Conservation (phyloP, 2,888 invertebrate species). For the Aspidapion aeneum region DNA sequence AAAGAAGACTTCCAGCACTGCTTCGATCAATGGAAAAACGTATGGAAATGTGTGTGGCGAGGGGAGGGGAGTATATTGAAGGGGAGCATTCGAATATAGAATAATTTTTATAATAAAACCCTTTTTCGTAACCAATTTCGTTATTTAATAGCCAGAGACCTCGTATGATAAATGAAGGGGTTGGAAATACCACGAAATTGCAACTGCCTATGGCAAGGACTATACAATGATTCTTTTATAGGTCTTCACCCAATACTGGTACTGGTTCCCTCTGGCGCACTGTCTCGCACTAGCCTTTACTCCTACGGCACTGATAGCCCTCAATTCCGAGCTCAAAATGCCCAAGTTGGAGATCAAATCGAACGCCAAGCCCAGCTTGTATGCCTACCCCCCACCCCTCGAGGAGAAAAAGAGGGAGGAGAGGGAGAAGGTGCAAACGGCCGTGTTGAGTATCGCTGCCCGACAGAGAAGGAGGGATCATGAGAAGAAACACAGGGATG, state of each 20-base stretch:
- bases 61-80: too few species aligned
- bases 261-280: conserved; percentile 98
- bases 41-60: too few species aligned
- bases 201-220: too few species aligned
- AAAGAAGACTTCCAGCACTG: too few species aligned
- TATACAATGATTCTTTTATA: background rate
- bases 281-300: conserved; percentile 94
- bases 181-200: too few species aligned
- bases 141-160: too few species aligned
- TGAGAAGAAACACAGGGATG: conserved; percentile 53
- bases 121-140: too few species aligned
- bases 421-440: conserved; percentile 96
- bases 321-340: conserved; percentile 92
- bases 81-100: too few species aligned
- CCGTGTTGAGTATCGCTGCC: conserved; percentile 94
- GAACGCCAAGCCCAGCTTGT: conserved; percentile 90
- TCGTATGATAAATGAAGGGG: too few species aligned
- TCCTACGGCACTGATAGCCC: conserved; percentile 91
- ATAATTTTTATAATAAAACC: too few species aligned
- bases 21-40: too few species aligned
- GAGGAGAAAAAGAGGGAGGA: conserved; percentile 99
- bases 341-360: conserved; percentile 90
- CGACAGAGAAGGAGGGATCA: conserved; percentile 84
- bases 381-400: conserved; percentile 94
- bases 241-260: conserved; percentile 98